Conservation (phyloP, 2,888 invertebrate species). For the Stictocephala bisonia region DNA sequence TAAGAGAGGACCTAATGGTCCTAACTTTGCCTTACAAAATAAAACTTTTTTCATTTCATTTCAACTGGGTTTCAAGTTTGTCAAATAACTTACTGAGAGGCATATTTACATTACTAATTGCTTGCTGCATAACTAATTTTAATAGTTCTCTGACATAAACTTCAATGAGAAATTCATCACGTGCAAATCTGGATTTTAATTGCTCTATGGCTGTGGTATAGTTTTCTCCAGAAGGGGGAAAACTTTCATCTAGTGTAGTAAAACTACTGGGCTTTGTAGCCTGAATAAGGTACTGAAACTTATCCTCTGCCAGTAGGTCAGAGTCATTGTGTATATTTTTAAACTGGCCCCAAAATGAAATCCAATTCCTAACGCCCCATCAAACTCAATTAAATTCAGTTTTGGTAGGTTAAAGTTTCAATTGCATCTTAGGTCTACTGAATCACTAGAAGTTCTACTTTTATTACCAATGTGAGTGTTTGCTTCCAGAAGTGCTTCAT, state of each 20-base stretch:
- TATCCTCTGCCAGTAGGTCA: conserved; percentile 50
- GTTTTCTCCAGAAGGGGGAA: conserved; percentile 57
- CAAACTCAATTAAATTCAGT: conserved; percentile 55
- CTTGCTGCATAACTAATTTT: conserved; percentile 58
- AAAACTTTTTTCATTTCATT: no score
- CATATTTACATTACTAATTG: conserved; percentile 42
- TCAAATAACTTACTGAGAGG: conserved; percentile 55
- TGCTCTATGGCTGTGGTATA: conserved; percentile 57
- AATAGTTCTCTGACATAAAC: no score
- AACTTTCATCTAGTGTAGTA: conserved; percentile 57
- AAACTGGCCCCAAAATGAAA: conserved; percentile 58
- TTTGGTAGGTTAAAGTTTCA: neutral
- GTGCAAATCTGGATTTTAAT: conserved; percentile 53
- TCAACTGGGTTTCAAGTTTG: conserved; percentile 59
- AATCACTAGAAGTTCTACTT: no score
- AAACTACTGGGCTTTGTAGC: conserved; percentile 48
- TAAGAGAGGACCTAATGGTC: no score
- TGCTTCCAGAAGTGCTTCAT: neutral
- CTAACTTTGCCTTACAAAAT: no score
- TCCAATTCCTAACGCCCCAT: conserved; percentile 56
- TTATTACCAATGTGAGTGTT: neutral
- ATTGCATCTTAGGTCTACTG: neutral
- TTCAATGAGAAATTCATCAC: conserved; percentile 58
- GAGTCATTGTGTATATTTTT: conserved; percentile 56
- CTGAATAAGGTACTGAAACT: conserved; percentile 57